Evolutionary conservation across 53 echinoderm and acorn worm species (phyloP), one percentile per base, ranked within the genome.

Genomic region (Pentamera pediparva): DNA sequence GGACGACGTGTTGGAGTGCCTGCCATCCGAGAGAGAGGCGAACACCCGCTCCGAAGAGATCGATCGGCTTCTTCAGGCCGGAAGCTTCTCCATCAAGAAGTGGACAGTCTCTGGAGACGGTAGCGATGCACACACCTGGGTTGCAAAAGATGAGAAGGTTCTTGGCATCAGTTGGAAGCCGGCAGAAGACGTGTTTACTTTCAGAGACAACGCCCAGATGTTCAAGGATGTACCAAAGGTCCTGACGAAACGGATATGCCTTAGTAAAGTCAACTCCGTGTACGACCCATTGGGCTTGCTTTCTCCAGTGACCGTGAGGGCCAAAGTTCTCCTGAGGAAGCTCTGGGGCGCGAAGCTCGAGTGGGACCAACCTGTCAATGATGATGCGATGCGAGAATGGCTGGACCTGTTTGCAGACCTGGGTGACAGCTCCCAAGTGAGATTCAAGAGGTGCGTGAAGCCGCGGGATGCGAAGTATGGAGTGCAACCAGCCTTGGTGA

Each of bases 251-350:
- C 61, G 82, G 32, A 82, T 75, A 60, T 82, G 82, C 32, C 22
- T 82, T 36, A 75, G 33, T 50, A 75, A 74, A 26, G 62, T 82
- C 27, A 82, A 75, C 34, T 51, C 75, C n/a, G 75, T 82, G 25
- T 82, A 82, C 56, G 82, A 82, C 52, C 82, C 82, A 37, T 62
- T 82, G 41, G 82, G 82, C n/a, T n/a, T n/a, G 27, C 70, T 3
- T 17, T 29, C 75, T 5, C 82, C 82, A 5, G 25, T 82, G 9
- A 39, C 72, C 1, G 75, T 82, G 17, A 29, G 75, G 39, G 82
- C 82, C 22, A 82, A 75, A 47, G 75, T 82, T 5, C 62, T 75
- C 2, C 36, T 82, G 63, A 63, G 75, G 40, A 64, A 56, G n/a
- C 33, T 82, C 3, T 82, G 75, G 75, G 38, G 62, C 37, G 65